These are phyloP conservation scores for Suncus etruscus DNA, from an alignment of 2,113 vertebrate species.

Conservation along the genomic window DNA sequence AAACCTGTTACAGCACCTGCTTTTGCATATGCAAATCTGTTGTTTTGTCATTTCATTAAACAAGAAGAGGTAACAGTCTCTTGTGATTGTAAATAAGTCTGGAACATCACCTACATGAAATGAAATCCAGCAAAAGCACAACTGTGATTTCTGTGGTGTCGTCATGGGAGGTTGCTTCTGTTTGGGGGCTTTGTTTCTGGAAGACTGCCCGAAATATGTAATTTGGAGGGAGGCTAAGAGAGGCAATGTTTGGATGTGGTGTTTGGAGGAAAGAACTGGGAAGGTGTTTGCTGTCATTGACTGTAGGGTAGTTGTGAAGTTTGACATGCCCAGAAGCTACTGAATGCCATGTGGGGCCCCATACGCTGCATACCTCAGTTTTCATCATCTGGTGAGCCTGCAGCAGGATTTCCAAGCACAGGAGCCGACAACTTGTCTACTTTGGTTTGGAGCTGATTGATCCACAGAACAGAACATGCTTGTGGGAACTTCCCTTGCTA, in stretches of 20 bases:
- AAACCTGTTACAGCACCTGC: slow-evolving; percentile 98
- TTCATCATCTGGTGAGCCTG: slow-evolving; percentile 95
- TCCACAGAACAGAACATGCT: slow-evolving; percentile 89
- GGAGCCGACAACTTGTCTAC: slow-evolving; percentile 91
- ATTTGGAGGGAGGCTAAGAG: slow-evolving; percentile 79
- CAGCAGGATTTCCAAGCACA: slow-evolving; percentile 92
- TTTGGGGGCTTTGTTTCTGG: slow-evolving; percentile 89
- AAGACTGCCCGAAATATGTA: slow-evolving; percentile 84
- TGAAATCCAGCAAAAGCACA: slow-evolving; percentile 85
- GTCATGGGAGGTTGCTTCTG: slow-evolving; percentile 86
- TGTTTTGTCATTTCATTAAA: slow-evolving; percentile 97
- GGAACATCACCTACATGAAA: slow-evolving; percentile 89
- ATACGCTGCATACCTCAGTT: slow-evolving; percentile 88
- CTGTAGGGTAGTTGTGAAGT: slow-evolving; percentile 90
- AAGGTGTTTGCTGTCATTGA: slow-evolving; percentile 91
- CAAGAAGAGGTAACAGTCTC: slow-evolving; percentile 89
- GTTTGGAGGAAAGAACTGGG: slow-evolving; percentile 87
- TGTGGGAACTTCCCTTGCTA: slow-evolving; percentile 88
- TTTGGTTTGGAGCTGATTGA: slow-evolving; percentile 96
- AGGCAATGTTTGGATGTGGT: slow-evolving; percentile 80
- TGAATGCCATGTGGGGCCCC: slow-evolving; percentile 91
- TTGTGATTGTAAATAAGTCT: slow-evolving; percentile 90
- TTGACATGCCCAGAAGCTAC: slow-evolving; percentile 91
- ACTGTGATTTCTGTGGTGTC: slow-evolving; percentile 85
- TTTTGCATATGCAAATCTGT: slow-evolving; percentile 96